phyloP scores from a whole-genome alignment of 2,888 invertebrate genomes.

The Orthonychiurus folsomi region DNA sequence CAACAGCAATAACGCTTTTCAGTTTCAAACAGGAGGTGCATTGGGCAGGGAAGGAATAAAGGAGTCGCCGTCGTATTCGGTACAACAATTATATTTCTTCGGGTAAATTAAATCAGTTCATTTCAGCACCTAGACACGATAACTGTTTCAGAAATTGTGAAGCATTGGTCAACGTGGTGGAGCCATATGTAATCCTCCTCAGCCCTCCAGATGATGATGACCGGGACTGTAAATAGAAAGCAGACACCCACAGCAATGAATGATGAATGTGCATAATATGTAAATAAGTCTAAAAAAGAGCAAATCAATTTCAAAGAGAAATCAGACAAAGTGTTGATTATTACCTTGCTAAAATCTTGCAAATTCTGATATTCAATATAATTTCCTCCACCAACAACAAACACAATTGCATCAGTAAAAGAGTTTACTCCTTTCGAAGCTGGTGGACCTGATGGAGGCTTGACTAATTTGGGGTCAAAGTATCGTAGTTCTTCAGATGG shows the following conservation, averaged over 20 bases:
- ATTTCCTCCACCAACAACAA: conserved; percentile 88
- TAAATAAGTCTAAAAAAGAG: conserved; percentile 14
- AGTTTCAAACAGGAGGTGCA: no score
- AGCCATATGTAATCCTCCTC: conserved; percentile 86
- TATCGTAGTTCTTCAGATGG: conserved; percentile 75
- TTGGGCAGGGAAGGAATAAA: no score
- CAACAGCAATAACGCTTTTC: no score
- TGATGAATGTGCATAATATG: conserved; percentile 39
- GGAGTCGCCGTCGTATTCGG: no score
- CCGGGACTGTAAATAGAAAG: conserved; percentile 41
- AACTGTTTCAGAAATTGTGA: conserved; percentile 88
- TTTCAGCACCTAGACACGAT: not conserved
- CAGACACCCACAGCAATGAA: conserved; percentile 52
- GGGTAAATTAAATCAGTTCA: not conserved
- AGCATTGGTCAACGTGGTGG: conserved; percentile 87
- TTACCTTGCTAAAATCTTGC: conserved; percentile 80
- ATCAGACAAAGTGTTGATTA: conserved; percentile 9
- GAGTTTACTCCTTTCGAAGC: conserved; percentile 9
- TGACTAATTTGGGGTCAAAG: conserved; percentile 89
- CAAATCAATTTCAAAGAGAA: not conserved
- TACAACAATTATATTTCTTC: no score
- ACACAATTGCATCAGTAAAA: conserved; percentile 67
- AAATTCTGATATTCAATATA: conserved; percentile 99
- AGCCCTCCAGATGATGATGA: not conserved
- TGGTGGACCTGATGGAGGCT: conserved; percentile 47